Percentiles rank a stretch among this genome's conserved stretches.
phyloP scores from a whole-genome alignment of 92 coral and sea anemone species.

The Paramuricea clavata region DNA sequence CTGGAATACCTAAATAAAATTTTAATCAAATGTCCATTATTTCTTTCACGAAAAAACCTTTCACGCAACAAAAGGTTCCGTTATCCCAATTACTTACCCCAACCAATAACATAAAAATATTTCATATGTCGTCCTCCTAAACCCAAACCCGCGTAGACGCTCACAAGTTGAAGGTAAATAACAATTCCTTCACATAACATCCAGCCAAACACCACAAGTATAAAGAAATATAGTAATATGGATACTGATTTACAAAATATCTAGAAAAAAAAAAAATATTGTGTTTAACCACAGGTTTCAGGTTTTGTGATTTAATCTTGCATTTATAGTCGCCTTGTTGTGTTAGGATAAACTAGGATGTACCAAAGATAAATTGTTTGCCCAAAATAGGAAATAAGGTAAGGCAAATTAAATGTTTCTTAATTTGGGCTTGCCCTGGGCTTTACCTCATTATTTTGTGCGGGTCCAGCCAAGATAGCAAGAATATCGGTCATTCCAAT shows the following conservation, averaged over 20 bases:
- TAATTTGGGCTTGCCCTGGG: background rate
- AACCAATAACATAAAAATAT: constrained; percentile 57
- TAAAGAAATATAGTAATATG: constrained; percentile 12
- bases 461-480: constrained; percentile 36
- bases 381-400: too few relatives aligned
- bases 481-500: constrained; percentile 37
- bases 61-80: too few relatives aligned
- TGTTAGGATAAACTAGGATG: too few relatives aligned
- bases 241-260: constrained; percentile 15
- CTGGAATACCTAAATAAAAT: background rate
- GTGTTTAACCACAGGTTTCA: too few relatives aligned
- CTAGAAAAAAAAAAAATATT: constrained; percentile 16
- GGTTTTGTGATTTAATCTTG: too few relatives aligned
- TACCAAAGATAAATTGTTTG: too few relatives aligned
- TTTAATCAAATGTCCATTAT: background rate
- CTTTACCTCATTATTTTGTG: constrained; percentile 22
- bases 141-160: constrained; percentile 56
- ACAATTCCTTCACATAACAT: constrained; percentile 42
- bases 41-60: background rate
- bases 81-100: constrained; percentile 57
- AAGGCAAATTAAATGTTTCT: background rate
- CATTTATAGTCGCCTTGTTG: too few relatives aligned
- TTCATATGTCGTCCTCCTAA: constrained; percentile 58
- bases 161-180: constrained; percentile 49
- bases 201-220: constrained; percentile 28